Base-by-base conservation (phyloP, 2,113 vertebrate species). In the Calidris pugnax region DNA sequence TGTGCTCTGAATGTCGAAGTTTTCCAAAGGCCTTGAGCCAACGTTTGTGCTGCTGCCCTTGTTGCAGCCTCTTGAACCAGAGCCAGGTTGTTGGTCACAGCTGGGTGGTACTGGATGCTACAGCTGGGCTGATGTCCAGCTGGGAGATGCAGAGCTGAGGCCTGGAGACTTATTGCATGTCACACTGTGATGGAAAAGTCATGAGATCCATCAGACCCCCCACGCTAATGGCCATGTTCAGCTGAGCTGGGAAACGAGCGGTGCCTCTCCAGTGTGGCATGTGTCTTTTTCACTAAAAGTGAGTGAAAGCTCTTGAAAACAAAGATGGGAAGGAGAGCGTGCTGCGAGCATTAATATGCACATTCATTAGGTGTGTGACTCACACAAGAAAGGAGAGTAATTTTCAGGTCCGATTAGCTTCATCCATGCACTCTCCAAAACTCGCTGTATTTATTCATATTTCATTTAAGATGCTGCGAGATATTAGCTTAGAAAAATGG, bases 391-490 rank as follows among this genome's bases (percentile, higher is more conserved):
- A 57, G 55, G 48, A 89, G 84, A 89, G 67, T 41, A 55, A 55
- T 91, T 91, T 91, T 93, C 81, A 62, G 81, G 85, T 91, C 87
- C 33, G 4, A 91, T 96, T 90, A 94, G 57, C 81, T 88, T 93
- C 93, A 91, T 66, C 77, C 1, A 0, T 39, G 53, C 4, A 1
- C 73, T 81, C 73, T 55, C 56, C 39, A 5, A 64, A 80, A 43
- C 35, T 32, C 0, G 0, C 47, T 41, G 18, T 32, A 23, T 89
- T 81, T 95, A 47, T 78, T 89, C n/a, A 1, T 39, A 3, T 85
- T 73, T 41, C 12, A 2, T 50, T 82, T 48, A 50, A 85, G 89
- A 79, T 85, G 57, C 66, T 87, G 81, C 14, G 20, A 64, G 77
- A 28, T 79, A 37, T 41, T 53, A 41, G 62, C 39, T 87, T 18